phyloP scores from a whole-genome alignment of 2,797 vertebrate genomes.

The Cynopterus sphinx region DNA sequence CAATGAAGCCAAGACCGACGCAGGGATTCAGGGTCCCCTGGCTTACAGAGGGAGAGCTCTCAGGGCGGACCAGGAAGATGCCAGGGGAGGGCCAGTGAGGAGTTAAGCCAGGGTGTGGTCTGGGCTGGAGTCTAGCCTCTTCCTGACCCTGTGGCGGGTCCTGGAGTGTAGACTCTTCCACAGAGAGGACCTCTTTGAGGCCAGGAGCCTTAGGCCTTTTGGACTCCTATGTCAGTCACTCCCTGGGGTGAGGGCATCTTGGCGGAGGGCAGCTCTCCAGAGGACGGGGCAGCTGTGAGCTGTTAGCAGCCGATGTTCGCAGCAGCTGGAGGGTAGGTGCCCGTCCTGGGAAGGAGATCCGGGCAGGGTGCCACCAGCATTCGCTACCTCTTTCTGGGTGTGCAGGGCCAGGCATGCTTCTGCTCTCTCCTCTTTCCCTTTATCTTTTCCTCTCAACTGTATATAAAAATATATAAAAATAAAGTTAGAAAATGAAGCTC shows the following conservation, averaged over 20 bases:
- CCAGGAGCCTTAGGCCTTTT: not conserved
- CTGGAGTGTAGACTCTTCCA: not conserved
- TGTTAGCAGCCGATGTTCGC: not conserved
- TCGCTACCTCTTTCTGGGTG: no score
- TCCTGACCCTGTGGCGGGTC: not conserved
- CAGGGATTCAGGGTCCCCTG: not conserved
- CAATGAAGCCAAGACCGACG: not conserved
- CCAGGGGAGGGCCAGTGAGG: not conserved
- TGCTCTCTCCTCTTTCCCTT: not conserved
- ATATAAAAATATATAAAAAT: no score
- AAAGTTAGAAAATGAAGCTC: not conserved
- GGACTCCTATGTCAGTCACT: not conserved
- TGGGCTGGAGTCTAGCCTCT: not conserved
- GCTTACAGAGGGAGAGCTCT: not conserved
- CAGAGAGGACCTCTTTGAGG: no score
- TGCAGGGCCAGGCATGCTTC: not conserved
- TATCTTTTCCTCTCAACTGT: not conserved
- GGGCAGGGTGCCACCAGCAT: no score
- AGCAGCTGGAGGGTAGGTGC: no score
- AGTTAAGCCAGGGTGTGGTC: no score
- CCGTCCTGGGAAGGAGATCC: fast-evolving
- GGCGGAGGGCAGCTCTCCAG: not conserved
- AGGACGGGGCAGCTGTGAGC: not conserved
- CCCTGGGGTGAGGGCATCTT: not conserved
- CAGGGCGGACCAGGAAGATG: not conserved